Evolutionary conservation across 2,888 invertebrate genomes (phyloP), one percentile per base, ranked within the genome.

Genomic region (Frankliniella fusca): DNA sequence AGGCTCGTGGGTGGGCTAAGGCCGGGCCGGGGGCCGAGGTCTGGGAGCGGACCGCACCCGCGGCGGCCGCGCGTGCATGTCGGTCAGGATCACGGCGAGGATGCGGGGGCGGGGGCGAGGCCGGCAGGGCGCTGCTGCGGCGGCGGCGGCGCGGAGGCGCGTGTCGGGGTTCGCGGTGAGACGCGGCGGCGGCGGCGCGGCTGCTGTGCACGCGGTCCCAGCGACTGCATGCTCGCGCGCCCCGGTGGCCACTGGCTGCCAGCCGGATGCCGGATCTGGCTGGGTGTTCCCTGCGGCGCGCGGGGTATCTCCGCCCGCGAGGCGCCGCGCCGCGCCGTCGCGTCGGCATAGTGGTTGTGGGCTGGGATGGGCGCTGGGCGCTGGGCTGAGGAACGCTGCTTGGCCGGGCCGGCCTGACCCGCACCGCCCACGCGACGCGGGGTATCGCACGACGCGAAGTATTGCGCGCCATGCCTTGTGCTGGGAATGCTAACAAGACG

Each of bases 181-280:
- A 15, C 70, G 23, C 70, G n/a, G 70, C n/a, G 10, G 20, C 70
- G 70, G 70, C 20, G 54, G 54, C 61, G 7, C n/a, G 61, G 18
- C 23, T 9, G 70, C 23, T 23, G 27, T 23, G 54, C 15, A 20
- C 70, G 9, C 27, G 70, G 12, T 9, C 27, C 70, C 23, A n/a
- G 12, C 70, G 70, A 76, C 70, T 76, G 70, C 70, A 76, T 76
- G 70, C 70, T 76, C 27, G 70, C 70, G 70, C 70, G 70, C 70
- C 70, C 70, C 70, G 27, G n/a, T 27, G 11, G 70, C 70, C 70
- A 76, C 70, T 76, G 70, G 27, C 70, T 11, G 23, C 12, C n/a
- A 10, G 20, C 70, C 54, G 54, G 18, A n/a, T n/a, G n/a, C 38
- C 38, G 38, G 38, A 38, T 5, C 3, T 38, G 38, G 38, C 38